Evolutionary conservation across 1,140 invertebrate species (phyloP).

Genomic region (Polypedilum vanderplanki): DNA sequence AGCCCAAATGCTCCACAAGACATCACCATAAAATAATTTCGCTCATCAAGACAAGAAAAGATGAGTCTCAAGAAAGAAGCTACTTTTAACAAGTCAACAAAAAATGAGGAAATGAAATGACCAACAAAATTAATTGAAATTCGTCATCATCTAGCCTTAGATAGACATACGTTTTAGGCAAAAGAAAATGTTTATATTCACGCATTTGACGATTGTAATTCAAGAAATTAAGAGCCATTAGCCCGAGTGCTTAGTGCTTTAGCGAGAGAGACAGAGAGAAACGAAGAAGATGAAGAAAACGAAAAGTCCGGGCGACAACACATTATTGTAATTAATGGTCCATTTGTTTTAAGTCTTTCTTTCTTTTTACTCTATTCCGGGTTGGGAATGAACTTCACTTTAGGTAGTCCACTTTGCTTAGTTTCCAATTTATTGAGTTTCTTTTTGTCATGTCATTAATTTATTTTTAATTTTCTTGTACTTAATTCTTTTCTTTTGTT

Average conservation of each 20-base stretch:
- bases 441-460: conserved; percentile 20
- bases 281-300: background rate
- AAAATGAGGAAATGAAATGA: background rate
- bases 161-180: background rate
- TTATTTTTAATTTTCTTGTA: conserved; percentile 26
- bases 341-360: conserved; percentile 17
- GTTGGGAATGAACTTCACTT: background rate
- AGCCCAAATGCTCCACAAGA: too few relatives aligned
- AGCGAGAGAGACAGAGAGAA: background rate
- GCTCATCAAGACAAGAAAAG: too few relatives aligned
- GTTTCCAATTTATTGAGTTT: conserved; percentile 23
- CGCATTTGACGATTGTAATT: conserved; percentile 2
- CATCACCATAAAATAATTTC: too few relatives aligned
- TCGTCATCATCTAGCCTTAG: background rate
- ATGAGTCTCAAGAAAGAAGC: background rate
- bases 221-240: conserved; percentile 27
- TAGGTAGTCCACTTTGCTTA: background rate
- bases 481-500: conserved; percentile 8
- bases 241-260: background rate
- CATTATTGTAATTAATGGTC: conserved; percentile 27
- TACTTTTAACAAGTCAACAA: background rate
- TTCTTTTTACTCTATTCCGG: background rate
- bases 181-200: conserved; percentile 14
- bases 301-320: background rate
- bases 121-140: conserved; percentile 2